These are phyloP conservation scores for Halcyon smyrnensis DNA, from an alignment of 2,797 vertebrate species.

Conservation along the genomic window DNA sequence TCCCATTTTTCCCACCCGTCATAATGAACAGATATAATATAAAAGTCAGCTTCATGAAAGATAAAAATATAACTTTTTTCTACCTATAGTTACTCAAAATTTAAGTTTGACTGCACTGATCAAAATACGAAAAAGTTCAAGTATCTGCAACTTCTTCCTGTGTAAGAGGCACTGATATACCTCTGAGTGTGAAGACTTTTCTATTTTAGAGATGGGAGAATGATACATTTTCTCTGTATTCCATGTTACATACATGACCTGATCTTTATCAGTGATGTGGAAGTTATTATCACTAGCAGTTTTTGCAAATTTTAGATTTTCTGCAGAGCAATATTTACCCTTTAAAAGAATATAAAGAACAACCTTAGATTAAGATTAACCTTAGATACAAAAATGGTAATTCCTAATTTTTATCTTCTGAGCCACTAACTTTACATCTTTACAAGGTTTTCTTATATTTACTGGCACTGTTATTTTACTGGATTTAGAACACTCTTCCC, in stretches of 20 bases:
- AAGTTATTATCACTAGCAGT: background rate
- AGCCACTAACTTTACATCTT: background rate
- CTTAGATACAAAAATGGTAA: background rate
- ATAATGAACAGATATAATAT: background rate
- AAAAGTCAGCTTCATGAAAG: background rate
- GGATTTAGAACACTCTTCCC: background rate
- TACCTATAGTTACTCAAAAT: background rate
- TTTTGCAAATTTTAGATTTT: background rate
- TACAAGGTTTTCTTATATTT: background rate
- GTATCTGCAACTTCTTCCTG: background rate
- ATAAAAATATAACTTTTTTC: background rate
- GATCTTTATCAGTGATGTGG: background rate
- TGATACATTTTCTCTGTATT: background rate
- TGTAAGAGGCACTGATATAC: background rate
- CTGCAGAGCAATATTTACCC: background rate
- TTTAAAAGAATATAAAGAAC: background rate
- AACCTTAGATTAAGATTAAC: background rate
- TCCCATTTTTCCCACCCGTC: fast-evolving
- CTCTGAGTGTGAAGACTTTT: background rate
- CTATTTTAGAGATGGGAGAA: background rate
- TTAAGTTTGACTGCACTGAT: background rate
- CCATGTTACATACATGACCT: no score
- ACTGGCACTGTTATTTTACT: background rate
- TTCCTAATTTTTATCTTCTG: background rate
- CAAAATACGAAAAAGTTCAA: background rate